Conservation (phyloP, 92 coral and sea anemone genomes). For the Palythoa heliodiscus region DNA sequence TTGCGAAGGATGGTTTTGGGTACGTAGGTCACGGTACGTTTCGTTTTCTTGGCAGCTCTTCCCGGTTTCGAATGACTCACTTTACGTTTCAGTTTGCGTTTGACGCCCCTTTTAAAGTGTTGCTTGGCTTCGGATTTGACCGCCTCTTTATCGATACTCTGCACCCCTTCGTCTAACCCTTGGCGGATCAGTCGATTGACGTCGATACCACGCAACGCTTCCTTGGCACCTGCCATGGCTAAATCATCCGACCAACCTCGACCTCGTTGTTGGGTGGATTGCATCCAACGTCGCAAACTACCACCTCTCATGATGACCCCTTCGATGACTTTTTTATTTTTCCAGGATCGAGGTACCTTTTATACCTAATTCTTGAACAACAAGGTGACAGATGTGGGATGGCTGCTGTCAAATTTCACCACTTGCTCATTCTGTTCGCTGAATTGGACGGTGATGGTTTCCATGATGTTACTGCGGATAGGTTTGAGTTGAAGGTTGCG, state of each 20-base stretch:
- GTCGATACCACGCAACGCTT: background rate
- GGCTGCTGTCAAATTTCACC: background rate
- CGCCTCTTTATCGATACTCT: background rate
- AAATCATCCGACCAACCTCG: background rate
- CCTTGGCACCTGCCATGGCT: background rate
- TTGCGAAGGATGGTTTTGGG: no score
- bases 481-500: background rate
- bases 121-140: background rate
- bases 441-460: background rate
- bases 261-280: no score
- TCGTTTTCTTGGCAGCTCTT: background rate
- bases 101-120: slow-evolving; percentile 28
- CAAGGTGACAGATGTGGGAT: background rate
- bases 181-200: slow-evolving; percentile 19
- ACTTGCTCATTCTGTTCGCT: background rate
- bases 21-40: no score
- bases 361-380: background rate
- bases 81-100: slow-evolving; percentile 2
- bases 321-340: no score
- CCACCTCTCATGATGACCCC: slow-evolving; percentile 7
- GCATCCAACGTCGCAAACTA: background rate
- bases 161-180: background rate
- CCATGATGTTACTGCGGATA: background rate
- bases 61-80: background rate
- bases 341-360: no score